phyloP scores from a whole-genome alignment of 2,888 invertebrate genomes.

The Archips crataeganus region DNA sequence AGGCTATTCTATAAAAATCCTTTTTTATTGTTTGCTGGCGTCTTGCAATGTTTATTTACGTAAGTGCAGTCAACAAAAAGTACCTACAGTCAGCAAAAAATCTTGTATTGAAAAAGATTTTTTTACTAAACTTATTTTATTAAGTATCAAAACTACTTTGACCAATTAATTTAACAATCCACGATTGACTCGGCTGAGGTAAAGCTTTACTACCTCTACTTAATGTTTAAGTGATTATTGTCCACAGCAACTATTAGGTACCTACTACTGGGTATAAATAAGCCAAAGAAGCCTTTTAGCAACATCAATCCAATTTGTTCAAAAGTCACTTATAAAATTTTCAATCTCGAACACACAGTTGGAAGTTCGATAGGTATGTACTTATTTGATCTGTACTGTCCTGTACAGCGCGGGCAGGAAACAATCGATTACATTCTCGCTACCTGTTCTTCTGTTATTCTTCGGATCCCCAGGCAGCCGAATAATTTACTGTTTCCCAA shows the following conservation, averaged over 20 bases:
- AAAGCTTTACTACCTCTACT: too few species aligned
- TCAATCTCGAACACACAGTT: neutral
- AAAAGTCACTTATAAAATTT: neutral
- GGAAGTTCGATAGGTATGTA: constrained; percentile 1
- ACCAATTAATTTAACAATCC: too few species aligned
- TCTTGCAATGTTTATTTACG: too few species aligned
- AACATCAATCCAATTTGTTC: neutral
- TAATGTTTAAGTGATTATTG: neutral
- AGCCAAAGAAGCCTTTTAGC: neutral
- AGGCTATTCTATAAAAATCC: too few species aligned
- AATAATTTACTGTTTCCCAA: constrained; percentile 77
- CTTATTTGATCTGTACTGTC: constrained; percentile 5
- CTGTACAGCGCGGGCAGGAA: constrained; percentile 35
- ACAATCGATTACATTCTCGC: constrained; percentile 60
- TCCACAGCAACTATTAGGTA: neutral
- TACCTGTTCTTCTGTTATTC: constrained; percentile 71
- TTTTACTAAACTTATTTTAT: too few species aligned
- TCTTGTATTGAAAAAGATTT: too few species aligned
- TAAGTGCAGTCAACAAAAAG: too few species aligned
- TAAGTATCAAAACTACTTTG: too few species aligned
- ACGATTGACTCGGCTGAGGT: too few species aligned
- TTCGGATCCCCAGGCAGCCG: constrained; percentile 60
- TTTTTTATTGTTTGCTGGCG: too few species aligned
- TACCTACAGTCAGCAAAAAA: too few species aligned
- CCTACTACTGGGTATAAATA: neutral